phyloP scores from a whole-genome alignment of 2,113 vertebrate species.

The Amphilophus citrinellus region DNA sequence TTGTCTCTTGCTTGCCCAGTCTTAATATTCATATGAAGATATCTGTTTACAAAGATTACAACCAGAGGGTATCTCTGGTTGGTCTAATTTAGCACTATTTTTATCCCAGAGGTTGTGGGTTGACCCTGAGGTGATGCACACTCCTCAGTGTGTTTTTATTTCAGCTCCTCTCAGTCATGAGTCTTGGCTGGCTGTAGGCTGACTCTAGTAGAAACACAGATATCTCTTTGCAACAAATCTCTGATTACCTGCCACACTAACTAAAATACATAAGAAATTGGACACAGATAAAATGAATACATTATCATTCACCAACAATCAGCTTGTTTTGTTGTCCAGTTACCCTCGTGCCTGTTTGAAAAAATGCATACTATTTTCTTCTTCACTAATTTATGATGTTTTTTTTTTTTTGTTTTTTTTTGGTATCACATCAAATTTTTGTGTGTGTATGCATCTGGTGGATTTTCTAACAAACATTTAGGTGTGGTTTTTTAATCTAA shows the following conservation, averaged over 20 bases:
- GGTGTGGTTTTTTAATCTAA: too few relatives aligned
- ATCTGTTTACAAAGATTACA: background rate
- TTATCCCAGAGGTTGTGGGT: background rate
- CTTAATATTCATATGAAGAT: background rate
- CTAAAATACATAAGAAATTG: background rate
- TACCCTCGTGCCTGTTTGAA: too few relatives aligned
- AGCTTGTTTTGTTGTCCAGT: too few relatives aligned
- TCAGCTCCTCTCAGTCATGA: background rate
- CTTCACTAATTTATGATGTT: too few relatives aligned
- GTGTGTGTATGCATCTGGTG: too few relatives aligned
- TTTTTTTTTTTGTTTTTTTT: too few relatives aligned
- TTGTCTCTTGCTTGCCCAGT: background rate
- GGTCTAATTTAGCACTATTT: background rate
- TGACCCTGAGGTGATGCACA: background rate
- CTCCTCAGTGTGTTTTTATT: background rate
- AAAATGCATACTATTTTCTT: too few relatives aligned
- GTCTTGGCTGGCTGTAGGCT: background rate
- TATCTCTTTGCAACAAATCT: background rate
- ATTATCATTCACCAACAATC: too few relatives aligned
- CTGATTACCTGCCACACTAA: accelerated
- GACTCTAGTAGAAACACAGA: background rate
- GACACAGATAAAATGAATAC: too few relatives aligned
- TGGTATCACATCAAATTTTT: too few relatives aligned
- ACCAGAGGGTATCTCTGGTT: background rate
- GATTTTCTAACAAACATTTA: too few relatives aligned